Evolutionary conservation across 2,797 vertebrate genomes (phyloP).

Genomic region (Falco naumanni): DNA sequence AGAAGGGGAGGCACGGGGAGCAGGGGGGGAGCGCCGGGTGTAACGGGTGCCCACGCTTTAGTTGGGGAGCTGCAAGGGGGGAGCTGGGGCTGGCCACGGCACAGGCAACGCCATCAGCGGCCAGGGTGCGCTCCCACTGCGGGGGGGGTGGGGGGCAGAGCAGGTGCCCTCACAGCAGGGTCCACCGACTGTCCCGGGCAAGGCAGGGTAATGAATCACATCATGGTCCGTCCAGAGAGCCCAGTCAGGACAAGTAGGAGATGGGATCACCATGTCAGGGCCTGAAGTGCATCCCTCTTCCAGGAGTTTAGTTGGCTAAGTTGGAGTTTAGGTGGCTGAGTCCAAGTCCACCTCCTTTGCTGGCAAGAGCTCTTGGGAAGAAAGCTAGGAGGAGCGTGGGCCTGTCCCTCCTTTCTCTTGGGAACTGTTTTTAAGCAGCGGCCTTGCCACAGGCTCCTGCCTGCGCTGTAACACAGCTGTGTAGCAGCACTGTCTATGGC

Average conservation of each 20-base stretch:
- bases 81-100: background rate
- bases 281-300: background rate
- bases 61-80: background rate
- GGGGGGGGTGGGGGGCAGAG: background rate
- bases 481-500: background rate
- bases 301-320: background rate
- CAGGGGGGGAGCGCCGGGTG: background rate
- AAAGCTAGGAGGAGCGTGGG: background rate
- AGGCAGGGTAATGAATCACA: background rate
- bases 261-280: background rate
- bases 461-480: background rate
- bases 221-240: background rate
- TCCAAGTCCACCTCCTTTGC: background rate
- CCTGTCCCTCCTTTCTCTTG: background rate
- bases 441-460: background rate
- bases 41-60: rapidly evolving
- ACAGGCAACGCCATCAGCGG: background rate
- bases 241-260: background rate
- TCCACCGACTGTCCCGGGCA: background rate
- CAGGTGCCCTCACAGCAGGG: background rate
- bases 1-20: background rate
- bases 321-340: background rate
- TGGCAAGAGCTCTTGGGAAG: background rate
- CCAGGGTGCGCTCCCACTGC: background rate
- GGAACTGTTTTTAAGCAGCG: background rate